Percentiles rank a stretch among this genome's conserved stretches.
Evolutionary conservation across 2,797 vertebrate species (phyloP).

Genomic region (Steatocranus sp.): DNA sequence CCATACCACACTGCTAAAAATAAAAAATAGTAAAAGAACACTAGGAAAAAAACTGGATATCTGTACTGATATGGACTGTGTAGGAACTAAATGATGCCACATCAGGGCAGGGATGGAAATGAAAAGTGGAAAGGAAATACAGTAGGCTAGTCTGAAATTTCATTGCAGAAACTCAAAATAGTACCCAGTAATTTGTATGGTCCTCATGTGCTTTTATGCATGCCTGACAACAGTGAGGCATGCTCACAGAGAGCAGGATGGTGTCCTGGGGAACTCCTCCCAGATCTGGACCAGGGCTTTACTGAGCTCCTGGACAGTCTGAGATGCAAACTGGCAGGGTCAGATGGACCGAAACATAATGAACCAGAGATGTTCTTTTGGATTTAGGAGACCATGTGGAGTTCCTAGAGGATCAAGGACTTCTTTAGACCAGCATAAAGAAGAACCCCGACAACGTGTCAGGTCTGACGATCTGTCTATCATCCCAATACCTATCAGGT

Average conservation of each 20-base stretch:
- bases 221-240: background rate
- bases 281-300: background rate
- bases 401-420: no score
- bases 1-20: background rate
- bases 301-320: background rate
- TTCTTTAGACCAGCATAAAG: no score
- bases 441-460: background rate
- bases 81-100: background rate
- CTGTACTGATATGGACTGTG: background rate
- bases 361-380: background rate
- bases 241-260: background rate
- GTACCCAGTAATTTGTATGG: background rate
- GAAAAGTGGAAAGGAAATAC: background rate
- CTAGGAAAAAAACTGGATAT: accelerated
- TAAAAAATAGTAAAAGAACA: background rate
- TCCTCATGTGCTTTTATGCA: background rate
- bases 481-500: background rate
- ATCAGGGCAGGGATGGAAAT: background rate
- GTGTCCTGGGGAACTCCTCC: background rate
- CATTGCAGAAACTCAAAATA: background rate
- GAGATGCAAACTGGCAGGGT: background rate
- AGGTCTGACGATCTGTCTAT: background rate
- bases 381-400: no score
- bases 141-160: background rate
- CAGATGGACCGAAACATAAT: background rate